These are phyloP conservation scores for Sebastes taczanowskii DNA, from an alignment of 2,797 vertebrate species.

Conservation along the genomic window DNA sequence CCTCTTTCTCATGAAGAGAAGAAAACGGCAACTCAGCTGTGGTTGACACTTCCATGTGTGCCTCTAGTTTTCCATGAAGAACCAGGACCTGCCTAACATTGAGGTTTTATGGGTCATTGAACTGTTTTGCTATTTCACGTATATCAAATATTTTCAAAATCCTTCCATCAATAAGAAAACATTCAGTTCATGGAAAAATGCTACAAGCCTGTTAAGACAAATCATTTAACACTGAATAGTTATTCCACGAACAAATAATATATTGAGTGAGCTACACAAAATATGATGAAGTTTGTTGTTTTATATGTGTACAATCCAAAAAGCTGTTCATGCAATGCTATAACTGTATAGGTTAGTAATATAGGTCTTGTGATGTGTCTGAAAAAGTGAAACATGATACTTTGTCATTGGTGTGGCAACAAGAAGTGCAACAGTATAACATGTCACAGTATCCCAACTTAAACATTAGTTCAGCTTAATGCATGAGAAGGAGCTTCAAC, in stretches of 20 bases:
- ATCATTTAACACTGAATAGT: neutral
- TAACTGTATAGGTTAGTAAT: neutral
- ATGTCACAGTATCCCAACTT: constrained; percentile 18
- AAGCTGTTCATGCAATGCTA: neutral
- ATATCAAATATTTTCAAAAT: neutral
- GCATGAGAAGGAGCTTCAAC: neutral
- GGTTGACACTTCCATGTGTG: neutral
- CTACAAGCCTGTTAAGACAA: neutral
- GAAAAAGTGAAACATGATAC: constrained; percentile 14
- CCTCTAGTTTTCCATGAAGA: neutral
- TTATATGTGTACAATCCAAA: neutral
- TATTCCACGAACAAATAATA: neutral
- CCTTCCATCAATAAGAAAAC: neutral
- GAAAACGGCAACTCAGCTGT: constrained; percentile 8
- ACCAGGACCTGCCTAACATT: neutral
- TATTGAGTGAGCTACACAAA: neutral
- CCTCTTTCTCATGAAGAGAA: constrained; percentile 9
- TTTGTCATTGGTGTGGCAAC: constrained; percentile 24
- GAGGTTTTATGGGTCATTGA: constrained; percentile 5
- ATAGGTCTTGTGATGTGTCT: neutral
- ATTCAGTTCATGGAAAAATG: constrained; percentile 1
- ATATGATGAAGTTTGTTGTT: neutral
- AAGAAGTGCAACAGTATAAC: constrained; percentile 9
- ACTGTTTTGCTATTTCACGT: constrained; percentile 3
- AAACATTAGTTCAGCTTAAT: constrained; percentile 21